Percentiles rank a stretch among this genome's conserved stretches.
These are phyloP conservation scores for Drosophila suboccidentalis DNA, from an alignment of 2,888 invertebrate species.

Conservation along the genomic window DNA sequence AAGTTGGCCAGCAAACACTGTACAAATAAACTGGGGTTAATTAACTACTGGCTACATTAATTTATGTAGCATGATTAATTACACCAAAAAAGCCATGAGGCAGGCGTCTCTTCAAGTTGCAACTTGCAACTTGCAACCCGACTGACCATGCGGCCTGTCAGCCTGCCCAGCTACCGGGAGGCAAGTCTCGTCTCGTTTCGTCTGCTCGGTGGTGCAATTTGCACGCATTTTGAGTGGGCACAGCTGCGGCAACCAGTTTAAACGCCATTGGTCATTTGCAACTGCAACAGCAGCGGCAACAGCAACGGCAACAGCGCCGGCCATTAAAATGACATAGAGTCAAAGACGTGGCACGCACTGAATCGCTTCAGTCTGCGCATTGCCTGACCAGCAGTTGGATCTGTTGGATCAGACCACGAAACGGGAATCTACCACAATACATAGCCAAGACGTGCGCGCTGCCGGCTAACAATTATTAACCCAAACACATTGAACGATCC, in stretches of 20 bases:
- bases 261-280: conserved; percentile 76
- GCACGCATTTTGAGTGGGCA: conserved; percentile 70
- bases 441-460: conserved; percentile 44
- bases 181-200: conserved; percentile 46
- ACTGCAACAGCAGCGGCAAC: conserved; percentile 38
- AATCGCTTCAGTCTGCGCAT: neutral
- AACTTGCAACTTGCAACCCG: conserved; percentile 1
- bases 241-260: conserved; percentile 77
- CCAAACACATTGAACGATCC: conserved; percentile 65
- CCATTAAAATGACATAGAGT: conserved; percentile 79
- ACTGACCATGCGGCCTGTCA: conserved; percentile 59
- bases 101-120: conserved; percentile 47
- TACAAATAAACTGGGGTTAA: conserved; percentile 83
- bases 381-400: conserved; percentile 33
- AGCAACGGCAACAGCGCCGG: conserved; percentile 66
- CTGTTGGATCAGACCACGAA: conserved; percentile 22
- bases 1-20: conserved; percentile 37
- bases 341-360: conserved; percentile 57
- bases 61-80: conserved; percentile 83
- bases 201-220: conserved; percentile 51
- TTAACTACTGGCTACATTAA: conserved; percentile 84
- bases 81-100: conserved; percentile 57
- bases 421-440: neutral
- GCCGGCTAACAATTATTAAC: conserved; percentile 66
- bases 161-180: conserved; percentile 68